These are phyloP conservation scores for Rhabdophis nuchalis DNA, from an alignment of 2,797 vertebrate genomes.

Conservation along the genomic window DNA sequence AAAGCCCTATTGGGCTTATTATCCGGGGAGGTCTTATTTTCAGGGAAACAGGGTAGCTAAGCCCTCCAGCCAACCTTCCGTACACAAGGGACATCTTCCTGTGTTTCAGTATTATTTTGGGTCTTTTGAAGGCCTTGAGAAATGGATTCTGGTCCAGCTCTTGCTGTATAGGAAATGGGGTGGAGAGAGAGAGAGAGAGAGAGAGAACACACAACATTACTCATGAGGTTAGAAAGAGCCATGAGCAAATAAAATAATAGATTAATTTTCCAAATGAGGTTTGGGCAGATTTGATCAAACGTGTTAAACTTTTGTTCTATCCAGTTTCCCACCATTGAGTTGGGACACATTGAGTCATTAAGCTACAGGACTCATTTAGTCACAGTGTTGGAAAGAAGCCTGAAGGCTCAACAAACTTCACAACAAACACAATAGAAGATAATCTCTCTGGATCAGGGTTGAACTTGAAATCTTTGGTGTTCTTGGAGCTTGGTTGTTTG, in stretches of 20 bases:
- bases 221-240: not conserved
- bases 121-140: too few relatives aligned
- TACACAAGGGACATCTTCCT: too few relatives aligned
- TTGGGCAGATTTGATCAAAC: not conserved
- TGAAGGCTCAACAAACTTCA: not conserved
- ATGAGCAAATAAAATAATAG: not conserved
- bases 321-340: not conserved
- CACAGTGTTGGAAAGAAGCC: not conserved
- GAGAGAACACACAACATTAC: too few relatives aligned
- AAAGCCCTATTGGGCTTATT: too few relatives aligned
- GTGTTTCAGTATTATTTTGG: too few relatives aligned
- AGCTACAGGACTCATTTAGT: not conserved
- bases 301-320: not conserved
- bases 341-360: not conserved
- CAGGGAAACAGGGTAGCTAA: too few relatives aligned
- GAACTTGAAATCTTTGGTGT: not conserved
- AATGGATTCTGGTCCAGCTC: too few relatives aligned
- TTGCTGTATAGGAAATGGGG: too few relatives aligned
- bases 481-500: not conserved
- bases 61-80: not conserved
- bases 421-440: not conserved
- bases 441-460: not conserved
- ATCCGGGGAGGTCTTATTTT: too few relatives aligned
- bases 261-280: conserved; percentile 4
- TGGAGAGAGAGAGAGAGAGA: not conserved